These are phyloP conservation scores for Plecotus auritus DNA, from an alignment of 2,113 vertebrate genomes.

Conservation along the genomic window DNA sequence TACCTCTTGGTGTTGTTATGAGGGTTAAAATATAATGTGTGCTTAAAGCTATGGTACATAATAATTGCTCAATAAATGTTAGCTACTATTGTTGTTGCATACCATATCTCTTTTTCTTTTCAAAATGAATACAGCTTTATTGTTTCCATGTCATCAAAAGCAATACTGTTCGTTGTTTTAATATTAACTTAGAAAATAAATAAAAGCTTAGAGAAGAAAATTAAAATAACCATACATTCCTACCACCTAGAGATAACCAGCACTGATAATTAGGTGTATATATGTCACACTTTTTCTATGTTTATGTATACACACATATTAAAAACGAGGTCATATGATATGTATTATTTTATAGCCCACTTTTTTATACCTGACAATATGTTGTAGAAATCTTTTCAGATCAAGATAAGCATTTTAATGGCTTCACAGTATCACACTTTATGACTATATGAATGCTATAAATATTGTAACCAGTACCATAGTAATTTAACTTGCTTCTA, in stretches of 20 bases:
- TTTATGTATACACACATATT: neutral
- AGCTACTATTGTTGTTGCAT: slow-evolving; percentile 14
- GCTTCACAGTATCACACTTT: neutral
- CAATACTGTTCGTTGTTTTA: slow-evolving; percentile 29
- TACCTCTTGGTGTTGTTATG: neutral
- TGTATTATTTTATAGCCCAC: neutral
- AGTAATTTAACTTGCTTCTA: slow-evolving; percentile 21
- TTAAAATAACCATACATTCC: neutral
- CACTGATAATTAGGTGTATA: neutral
- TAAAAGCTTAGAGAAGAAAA: neutral
- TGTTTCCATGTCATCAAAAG: neutral
- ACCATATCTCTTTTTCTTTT: neutral
- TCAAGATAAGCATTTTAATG: slow-evolving; percentile 3
- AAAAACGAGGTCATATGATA: neutral
- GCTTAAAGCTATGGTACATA: neutral
- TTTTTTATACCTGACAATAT: neutral
- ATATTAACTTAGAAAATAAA: slow-evolving; percentile 12
- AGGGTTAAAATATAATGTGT: neutral
- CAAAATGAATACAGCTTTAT: slow-evolving; percentile 32
- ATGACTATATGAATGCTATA: slow-evolving; percentile 12
- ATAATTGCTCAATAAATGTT: slow-evolving; percentile 3
- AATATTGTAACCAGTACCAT: neutral
- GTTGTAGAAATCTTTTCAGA: neutral
- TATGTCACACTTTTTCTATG: neutral
- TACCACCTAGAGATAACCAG: neutral